Conservation (phyloP, 37 sponge, comb jelly and placozoan genomes). For the Tethya wilhelma region DNA sequence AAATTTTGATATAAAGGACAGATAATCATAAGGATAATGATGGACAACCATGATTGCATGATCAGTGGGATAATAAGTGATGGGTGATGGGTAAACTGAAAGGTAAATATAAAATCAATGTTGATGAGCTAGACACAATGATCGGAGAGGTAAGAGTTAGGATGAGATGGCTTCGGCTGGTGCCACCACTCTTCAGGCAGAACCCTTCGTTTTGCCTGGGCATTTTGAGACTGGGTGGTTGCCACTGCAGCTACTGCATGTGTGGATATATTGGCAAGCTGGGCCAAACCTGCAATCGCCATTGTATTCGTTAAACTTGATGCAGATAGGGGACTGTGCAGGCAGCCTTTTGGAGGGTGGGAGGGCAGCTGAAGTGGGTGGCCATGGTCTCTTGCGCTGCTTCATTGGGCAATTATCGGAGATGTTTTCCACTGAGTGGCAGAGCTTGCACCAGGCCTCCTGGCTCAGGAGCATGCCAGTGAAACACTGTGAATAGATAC, state of each 20-base stretch:
- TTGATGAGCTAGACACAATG: too few relatives aligned
- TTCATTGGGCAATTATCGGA: slow-evolving; percentile 4
- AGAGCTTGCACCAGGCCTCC: slow-evolving; percentile 7
- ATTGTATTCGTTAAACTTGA: not conserved
- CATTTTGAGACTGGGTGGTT: not conserved
- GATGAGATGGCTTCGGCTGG: not conserved
- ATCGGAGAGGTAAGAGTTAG: too few relatives aligned
- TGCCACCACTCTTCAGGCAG: too few relatives aligned
- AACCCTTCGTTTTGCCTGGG: too few relatives aligned
- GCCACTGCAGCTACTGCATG: not conserved
- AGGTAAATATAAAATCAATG: too few relatives aligned
- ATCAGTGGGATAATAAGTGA: too few relatives aligned
- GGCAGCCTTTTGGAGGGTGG: not conserved
- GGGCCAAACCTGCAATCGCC: not conserved
- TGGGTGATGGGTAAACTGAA: too few relatives aligned
- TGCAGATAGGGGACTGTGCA: not conserved
- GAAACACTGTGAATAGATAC: slow-evolving; percentile 1
- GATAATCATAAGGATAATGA: too few relatives aligned
- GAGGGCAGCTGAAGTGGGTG: not conserved
- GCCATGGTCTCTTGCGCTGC: not conserved
- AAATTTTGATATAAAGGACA: too few relatives aligned
- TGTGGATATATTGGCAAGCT: not conserved
- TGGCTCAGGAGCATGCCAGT: not conserved
- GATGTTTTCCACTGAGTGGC: slow-evolving; percentile 10
- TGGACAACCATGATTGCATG: too few relatives aligned